Evolutionary conservation across 2,113 vertebrate genomes (phyloP).

Genomic region (Caranx melampygus): DNA sequence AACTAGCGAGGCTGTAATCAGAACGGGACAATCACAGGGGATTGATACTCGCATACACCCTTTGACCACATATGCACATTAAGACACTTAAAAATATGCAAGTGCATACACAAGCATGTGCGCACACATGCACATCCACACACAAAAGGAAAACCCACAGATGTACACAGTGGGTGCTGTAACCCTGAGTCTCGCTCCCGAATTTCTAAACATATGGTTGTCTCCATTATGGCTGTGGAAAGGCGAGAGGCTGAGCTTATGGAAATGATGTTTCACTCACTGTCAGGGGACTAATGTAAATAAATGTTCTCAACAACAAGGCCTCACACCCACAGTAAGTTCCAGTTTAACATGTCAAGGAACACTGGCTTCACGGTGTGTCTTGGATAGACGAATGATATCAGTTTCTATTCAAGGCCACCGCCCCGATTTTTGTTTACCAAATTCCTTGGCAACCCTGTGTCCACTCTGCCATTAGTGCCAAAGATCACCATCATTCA

Average conservation of each 20-base stretch:
- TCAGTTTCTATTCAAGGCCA: constrained; percentile 41
- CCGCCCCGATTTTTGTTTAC: constrained; percentile 26
- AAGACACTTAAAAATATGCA: constrained; percentile 54
- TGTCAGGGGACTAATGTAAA: constrained; percentile 67
- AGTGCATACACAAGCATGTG: constrained; percentile 18
- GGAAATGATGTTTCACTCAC: constrained; percentile 61
- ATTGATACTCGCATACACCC: constrained; percentile 65
- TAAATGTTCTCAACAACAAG: constrained; percentile 61
- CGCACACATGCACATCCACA: constrained; percentile 18
- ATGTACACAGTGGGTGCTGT: constrained; percentile 48
- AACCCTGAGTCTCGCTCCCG: constrained; percentile 35
- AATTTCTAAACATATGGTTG: constrained; percentile 67
- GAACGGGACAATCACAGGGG: constrained; percentile 57
- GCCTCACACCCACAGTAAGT: constrained; percentile 24
- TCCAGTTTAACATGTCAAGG: constrained; percentile 54
- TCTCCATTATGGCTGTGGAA: constrained; percentile 51
- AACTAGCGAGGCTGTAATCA: constrained; percentile 72
- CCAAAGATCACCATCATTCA: constrained; percentile 17
- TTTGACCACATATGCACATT: constrained; percentile 52
- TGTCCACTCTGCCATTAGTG: constrained; percentile 18
- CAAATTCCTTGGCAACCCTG: constrained; percentile 36
- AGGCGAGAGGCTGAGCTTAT: constrained; percentile 45
- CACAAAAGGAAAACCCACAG: constrained; percentile 43
- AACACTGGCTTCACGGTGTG: constrained; percentile 22
- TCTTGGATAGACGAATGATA: constrained; percentile 44